Base-by-base conservation (phyloP, 2,888 invertebrate genomes). In the Trachelus stipa region DNA sequence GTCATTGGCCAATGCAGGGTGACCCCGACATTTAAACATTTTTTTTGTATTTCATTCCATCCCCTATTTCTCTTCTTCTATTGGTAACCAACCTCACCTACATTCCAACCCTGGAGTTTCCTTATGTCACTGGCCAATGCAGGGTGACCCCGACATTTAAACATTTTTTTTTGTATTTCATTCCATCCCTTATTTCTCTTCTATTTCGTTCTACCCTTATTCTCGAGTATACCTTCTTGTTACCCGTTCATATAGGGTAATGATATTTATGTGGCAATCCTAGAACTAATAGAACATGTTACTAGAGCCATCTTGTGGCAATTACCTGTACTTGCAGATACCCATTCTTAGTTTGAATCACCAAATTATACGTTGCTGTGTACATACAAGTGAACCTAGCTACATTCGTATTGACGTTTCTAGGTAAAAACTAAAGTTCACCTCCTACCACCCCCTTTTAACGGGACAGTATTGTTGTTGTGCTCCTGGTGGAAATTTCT, bases 1-100 rank as follows among this genome's bases (percentile, higher is more conserved):
- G 71, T 31, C 71, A 71, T 71, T 71, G 71, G 12, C 15, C 30
- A 31, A 23, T 23, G 56, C 56, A 56, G 23, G 56, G 56, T 15
- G 56, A 56, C 23, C 23, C 2, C 56, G 56, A 56, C 23, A 56
- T 56, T 40, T 56, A 23, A 56, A 56, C 6, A 0, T 56, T 56
- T 23, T 6, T 6, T 56, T 4, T 9, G 33, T 2, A 9, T 56
- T 56, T 56, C 6, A 23, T 23, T 56, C 56, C 56, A 56, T 23
- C 2, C 56, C 56, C 56, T 23, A 23, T 23, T 56, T 56, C 56
- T 56, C 56, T 56, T 56, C 15, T 6, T n/a, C n/a, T n/a, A n/a
- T n/a, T n/a, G n/a, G n/a, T n/a, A 77, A 79, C 83, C 80, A 78
- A 76, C 79, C 76, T 81, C 78, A 69, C 69, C 74, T 71, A 33